Evolutionary conservation across 2,797 vertebrate species (phyloP).

Genomic region (Vespertilio murinus): DNA sequence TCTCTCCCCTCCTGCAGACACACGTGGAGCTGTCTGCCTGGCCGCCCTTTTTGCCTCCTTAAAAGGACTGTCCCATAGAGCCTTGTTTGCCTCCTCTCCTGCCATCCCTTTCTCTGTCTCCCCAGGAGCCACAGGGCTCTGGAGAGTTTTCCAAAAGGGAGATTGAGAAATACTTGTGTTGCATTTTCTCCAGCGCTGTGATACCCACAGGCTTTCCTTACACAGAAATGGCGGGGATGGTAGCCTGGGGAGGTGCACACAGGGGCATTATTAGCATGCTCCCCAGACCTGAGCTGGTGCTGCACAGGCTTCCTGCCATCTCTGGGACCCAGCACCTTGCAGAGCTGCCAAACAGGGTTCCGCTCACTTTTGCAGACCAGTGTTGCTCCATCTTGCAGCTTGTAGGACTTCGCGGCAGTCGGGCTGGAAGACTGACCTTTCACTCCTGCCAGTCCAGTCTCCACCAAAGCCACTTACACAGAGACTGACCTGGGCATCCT

Average conservation of each 20-base stretch:
- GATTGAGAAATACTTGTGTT: neutral
- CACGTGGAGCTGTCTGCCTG: neutral
- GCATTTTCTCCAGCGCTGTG: neutral
- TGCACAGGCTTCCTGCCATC: neutral
- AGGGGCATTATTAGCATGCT: neutral
- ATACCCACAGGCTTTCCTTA: neutral
- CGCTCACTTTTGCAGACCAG: neutral
- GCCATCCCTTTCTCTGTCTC: neutral
- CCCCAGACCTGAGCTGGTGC: neutral
- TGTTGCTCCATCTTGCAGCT: neutral
- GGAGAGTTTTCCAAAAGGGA: neutral
- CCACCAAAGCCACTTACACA: neutral
- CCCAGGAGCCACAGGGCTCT: neutral
- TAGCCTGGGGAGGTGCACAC: neutral
- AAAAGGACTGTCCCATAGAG: neutral
- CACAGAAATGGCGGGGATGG: neutral
- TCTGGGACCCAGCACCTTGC: neutral
- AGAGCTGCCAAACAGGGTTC: neutral
- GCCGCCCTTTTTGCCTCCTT: neutral
- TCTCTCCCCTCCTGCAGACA: neutral
- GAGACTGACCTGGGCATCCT: neutral
- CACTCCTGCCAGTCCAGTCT: neutral
- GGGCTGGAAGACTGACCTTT: neutral
- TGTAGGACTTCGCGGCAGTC: rapidly evolving
- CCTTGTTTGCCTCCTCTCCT: neutral